Conservation (phyloP, 2,888 invertebrate species). For the Unio pictorum region DNA sequence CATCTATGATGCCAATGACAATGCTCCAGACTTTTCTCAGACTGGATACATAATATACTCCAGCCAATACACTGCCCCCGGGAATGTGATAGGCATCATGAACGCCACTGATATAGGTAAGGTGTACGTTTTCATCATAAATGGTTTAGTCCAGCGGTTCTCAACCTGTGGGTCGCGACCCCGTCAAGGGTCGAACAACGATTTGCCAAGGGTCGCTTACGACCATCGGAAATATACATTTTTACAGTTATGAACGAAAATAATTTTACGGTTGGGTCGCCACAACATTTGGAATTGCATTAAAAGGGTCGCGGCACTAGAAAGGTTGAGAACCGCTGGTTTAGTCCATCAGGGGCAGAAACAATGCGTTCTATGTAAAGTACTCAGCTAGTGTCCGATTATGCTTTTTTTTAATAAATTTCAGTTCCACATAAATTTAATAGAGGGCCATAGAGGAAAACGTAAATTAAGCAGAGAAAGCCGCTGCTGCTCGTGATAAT, state of each 20-base stretch:
- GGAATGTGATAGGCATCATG: background rate
- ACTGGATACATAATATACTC: conserved; percentile 10
- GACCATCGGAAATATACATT: too few relatives aligned
- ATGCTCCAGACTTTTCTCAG: conserved; percentile 16
- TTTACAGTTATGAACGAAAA: too few relatives aligned
- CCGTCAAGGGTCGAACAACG: too few relatives aligned
- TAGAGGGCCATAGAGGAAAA: background rate
- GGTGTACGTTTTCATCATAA: background rate
- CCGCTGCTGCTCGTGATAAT: too few relatives aligned
- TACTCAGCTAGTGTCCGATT: too few relatives aligned
- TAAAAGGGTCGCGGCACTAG: too few relatives aligned
- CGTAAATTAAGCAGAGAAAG: too few relatives aligned
- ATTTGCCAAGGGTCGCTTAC: too few relatives aligned
- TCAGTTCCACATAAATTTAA: background rate
- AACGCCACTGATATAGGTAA: conserved; percentile 17
- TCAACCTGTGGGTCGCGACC: too few relatives aligned
- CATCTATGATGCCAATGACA: conserved; percentile 25
- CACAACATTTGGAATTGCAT: too few relatives aligned
- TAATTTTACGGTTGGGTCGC: too few relatives aligned
- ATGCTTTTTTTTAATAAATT: background rate
- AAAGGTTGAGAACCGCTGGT: background rate
- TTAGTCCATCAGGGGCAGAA: background rate
- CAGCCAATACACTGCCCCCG: conserved; percentile 13
- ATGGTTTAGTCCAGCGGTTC: background rate
- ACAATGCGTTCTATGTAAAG: too few relatives aligned